Evolutionary conservation across 2,888 invertebrate genomes (phyloP).

Genomic region (Nycteola revayana): DNA sequence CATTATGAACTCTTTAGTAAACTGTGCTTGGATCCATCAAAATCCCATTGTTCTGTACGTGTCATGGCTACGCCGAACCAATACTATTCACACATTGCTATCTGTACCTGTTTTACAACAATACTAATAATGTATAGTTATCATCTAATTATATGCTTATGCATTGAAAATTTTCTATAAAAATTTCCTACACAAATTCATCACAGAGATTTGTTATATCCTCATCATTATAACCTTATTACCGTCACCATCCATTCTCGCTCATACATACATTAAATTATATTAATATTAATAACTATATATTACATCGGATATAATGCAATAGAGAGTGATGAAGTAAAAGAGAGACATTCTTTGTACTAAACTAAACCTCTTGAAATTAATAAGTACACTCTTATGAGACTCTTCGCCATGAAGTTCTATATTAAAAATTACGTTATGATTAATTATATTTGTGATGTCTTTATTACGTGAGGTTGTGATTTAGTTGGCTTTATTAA

Average conservation of each 20-base stretch:
- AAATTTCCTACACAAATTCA: slow-evolving; percentile 71
- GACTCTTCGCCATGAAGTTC: slow-evolving; percentile 65
- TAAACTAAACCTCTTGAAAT: slow-evolving; percentile 70
- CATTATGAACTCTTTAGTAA: too few relatives aligned
- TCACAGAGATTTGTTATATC: slow-evolving; percentile 75
- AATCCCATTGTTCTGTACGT: slow-evolving; percentile 6
- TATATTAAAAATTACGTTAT: slow-evolving; percentile 37
- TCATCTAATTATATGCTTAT: slow-evolving; percentile 45
- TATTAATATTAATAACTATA: slow-evolving; percentile 62
- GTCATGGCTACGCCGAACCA: slow-evolving; percentile 2
- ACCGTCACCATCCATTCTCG: slow-evolving; percentile 66
- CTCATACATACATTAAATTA: slow-evolving; percentile 55
- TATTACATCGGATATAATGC: slow-evolving; percentile 59
- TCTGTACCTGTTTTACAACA: slow-evolving; percentile 44
- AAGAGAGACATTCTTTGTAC: slow-evolving; percentile 80
- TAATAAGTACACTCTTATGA: slow-evolving; percentile 74
- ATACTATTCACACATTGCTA: slow-evolving; percentile 36
- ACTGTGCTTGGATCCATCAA: too few relatives aligned
- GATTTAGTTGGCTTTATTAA: slow-evolving; percentile 44
- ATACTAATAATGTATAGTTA: slow-evolving; percentile 41
- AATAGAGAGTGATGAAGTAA: slow-evolving; percentile 77
- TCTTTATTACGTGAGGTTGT: slow-evolving; percentile 63
- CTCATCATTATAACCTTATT: slow-evolving; percentile 55
- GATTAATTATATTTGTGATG: slow-evolving; percentile 63
- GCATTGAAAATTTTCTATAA: slow-evolving; percentile 61